A percentile compares a stretch with the other conserved stretches of the same genome.
phyloP scores from a whole-genome alignment of 2,888 invertebrate genomes.

The Protonemura montana region DNA sequence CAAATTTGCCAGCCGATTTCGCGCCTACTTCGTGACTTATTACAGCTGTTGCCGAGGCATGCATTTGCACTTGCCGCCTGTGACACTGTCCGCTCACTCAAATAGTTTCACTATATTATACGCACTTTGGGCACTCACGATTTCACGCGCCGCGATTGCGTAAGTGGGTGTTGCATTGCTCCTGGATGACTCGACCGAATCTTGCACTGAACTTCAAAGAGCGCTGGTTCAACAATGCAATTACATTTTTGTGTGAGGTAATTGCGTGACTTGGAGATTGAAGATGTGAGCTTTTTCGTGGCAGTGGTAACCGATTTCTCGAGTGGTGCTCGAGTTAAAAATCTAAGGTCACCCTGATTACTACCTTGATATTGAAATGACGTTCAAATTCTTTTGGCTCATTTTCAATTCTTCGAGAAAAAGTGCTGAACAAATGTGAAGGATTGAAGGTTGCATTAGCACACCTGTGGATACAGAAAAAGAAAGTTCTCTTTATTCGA shows the following conservation, averaged over 20 bases:
- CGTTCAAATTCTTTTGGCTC: not conserved
- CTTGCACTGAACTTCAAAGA: not conserved
- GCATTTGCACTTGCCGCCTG: not conserved
- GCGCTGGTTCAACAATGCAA: not conserved
- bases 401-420: not conserved
- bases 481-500: not conserved
- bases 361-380: slow-evolving; percentile 7
- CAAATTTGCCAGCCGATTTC: not conserved
- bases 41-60: not conserved
- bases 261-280: not conserved
- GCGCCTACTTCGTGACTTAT: not conserved
- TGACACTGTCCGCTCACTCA: not conserved
- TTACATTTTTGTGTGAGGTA: not conserved
- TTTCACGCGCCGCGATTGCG: not conserved
- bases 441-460: not conserved
- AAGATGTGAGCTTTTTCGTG: not conserved
- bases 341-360: not conserved
- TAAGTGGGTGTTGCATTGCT: not conserved
- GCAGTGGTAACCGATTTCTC: not conserved
- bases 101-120: not conserved
- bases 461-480: not conserved
- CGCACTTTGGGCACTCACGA: not conserved
- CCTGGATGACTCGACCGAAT: not conserved
- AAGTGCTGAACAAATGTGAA: not conserved
- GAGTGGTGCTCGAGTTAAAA: not conserved